A percentile compares a stretch with the other conserved stretches of the same genome.
These are phyloP conservation scores for Phenganax stokvisi DNA, from an alignment of 92 coral and sea anemone genomes.

Conservation along the genomic window DNA sequence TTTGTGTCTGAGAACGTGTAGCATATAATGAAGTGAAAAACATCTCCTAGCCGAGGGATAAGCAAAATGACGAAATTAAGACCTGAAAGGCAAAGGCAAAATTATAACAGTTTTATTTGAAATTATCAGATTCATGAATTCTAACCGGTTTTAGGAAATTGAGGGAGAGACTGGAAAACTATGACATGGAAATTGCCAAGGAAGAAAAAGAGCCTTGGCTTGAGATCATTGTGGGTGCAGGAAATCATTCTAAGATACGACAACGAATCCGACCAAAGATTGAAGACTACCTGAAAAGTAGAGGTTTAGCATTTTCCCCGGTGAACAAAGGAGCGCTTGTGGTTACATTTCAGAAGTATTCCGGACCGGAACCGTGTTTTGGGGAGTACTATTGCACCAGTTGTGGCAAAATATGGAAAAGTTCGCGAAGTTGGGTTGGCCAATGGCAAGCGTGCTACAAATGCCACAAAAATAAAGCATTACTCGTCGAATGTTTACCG, in stretches of 20 bases:
- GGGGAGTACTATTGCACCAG: constrained; percentile 38
- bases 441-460: constrained; percentile 12
- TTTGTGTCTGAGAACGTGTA: too few species aligned
- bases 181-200: neutral
- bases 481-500: neutral
- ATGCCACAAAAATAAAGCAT: neutral
- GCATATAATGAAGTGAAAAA: too few species aligned
- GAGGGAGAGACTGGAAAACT: neutral
- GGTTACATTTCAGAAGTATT: constrained; percentile 36
- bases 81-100: too few species aligned
- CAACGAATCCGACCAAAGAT: constrained; percentile 44
- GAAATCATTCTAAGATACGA: constrained; percentile 30
- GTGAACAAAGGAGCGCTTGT: constrained; percentile 43
- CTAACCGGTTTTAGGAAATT: neutral
- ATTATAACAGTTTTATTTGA: too few species aligned
- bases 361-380: constrained; percentile 35
- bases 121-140: too few species aligned
- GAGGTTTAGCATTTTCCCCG: neutral
- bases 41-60: too few species aligned
- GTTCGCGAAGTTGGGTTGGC: constrained; percentile 35
- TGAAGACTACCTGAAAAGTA: constrained; percentile 22
- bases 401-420: constrained; percentile 36
- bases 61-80: too few species aligned
- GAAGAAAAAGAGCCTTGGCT: constrained; percentile 32
- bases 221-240: constrained; percentile 48